Evolutionary conservation across 2,888 invertebrate genomes (phyloP).

Genomic region (Apamea monoglypha): DNA sequence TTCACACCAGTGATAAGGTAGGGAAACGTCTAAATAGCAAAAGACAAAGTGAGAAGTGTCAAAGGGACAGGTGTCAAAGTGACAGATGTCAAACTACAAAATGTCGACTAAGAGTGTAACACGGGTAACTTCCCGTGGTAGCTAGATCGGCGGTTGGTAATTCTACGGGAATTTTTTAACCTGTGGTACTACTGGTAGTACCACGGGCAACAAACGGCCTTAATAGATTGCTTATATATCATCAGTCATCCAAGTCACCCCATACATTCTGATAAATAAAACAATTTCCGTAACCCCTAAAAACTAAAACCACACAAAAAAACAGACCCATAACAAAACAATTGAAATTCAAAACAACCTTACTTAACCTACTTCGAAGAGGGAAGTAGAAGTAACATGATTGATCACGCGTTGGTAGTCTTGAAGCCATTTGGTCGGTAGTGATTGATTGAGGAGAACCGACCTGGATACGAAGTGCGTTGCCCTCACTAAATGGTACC

Average conservation of each 20-base stretch:
- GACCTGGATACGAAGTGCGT: slow-evolving; percentile 67
- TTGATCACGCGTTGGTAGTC: slow-evolving; percentile 68
- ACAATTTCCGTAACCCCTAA: neutral
- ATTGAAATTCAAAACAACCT: slow-evolving; percentile 47
- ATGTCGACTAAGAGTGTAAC: too few relatives aligned
- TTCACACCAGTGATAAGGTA: too few relatives aligned
- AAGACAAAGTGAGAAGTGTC: too few relatives aligned
- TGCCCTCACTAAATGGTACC: slow-evolving; percentile 61
- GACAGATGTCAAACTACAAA: too few relatives aligned
- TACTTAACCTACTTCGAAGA: slow-evolving; percentile 61
- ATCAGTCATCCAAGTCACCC: neutral
- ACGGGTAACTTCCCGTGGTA: too few relatives aligned
- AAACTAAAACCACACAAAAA: slow-evolving; percentile 1
- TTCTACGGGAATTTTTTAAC: too few relatives aligned
- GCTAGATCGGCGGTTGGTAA: too few relatives aligned
- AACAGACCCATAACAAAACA: slow-evolving; percentile 46
- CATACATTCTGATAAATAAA: neutral
- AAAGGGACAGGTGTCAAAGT: too few relatives aligned
- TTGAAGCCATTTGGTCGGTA: slow-evolving; percentile 62
- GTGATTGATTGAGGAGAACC: slow-evolving; percentile 73
- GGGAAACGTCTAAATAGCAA: too few relatives aligned
- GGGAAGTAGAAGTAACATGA: slow-evolving; percentile 68
- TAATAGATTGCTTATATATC: neutral
- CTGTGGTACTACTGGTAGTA: too few relatives aligned
- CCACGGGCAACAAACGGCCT: too few relatives aligned